Evolutionary conservation across 2,797 vertebrate genomes (phyloP).

Genomic region (Halcyon smyrnensis): DNA sequence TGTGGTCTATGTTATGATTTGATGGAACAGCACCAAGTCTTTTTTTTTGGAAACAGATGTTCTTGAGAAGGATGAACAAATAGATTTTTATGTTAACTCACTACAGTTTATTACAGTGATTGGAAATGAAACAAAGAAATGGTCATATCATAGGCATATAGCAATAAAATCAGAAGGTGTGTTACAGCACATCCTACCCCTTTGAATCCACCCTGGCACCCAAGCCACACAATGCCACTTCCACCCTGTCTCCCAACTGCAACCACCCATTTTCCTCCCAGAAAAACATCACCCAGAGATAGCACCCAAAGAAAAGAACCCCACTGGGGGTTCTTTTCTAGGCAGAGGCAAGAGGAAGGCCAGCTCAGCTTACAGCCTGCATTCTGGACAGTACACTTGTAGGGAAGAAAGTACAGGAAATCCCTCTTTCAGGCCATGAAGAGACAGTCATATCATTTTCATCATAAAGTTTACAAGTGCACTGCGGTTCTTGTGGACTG

Average conservation of each 20-base stretch:
- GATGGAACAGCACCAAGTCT: not conserved
- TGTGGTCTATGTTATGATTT: not conserved
- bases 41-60: not conserved
- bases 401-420: not conserved
- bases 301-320: not conserved
- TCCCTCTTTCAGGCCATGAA: not conserved
- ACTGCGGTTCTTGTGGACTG: not conserved
- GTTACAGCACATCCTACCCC: not conserved
- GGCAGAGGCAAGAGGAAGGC: not conserved
- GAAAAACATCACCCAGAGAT: not conserved
- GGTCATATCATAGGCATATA: not conserved
- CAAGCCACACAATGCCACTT: fast-evolving
- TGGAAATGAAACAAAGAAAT: not conserved
- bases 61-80: not conserved
- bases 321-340: not conserved
- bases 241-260: not conserved
- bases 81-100: not conserved
- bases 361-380: not conserved
- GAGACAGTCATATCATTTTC: not conserved
- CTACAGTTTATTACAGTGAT: conserved; percentile 3
- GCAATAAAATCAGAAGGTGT: not conserved
- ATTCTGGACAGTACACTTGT: not conserved
- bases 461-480: not conserved
- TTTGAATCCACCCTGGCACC: not conserved
- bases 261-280: not conserved